Conservation (phyloP, 2,113 vertebrate species). For the Symphodus melops region DNA sequence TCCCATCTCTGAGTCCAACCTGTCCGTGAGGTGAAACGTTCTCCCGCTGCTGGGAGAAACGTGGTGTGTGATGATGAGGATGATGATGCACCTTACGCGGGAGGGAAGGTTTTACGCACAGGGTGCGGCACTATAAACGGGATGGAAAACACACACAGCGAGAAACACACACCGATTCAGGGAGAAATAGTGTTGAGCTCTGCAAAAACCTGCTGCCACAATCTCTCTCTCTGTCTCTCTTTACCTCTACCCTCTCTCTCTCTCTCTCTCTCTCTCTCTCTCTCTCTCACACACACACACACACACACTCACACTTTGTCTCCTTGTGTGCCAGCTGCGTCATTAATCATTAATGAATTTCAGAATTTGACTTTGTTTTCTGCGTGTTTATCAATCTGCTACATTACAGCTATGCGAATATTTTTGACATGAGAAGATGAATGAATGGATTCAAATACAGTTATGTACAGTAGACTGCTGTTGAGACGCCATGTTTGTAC, state of each 20-base stretch:
- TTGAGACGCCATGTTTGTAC: not conserved
- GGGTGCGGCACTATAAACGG: slow-evolving; percentile 74
- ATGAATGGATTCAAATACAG: slow-evolving; percentile 3
- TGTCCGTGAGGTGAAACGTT: slow-evolving; percentile 46
- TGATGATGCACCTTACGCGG: slow-evolving; percentile 36
- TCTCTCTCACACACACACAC: slow-evolving; percentile 3
- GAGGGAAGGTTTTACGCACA: slow-evolving; percentile 60
- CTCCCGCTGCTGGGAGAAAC: slow-evolving; percentile 31
- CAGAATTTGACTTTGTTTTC: not conserved
- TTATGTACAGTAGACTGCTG: not conserved
- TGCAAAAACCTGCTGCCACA: slow-evolving; percentile 61
- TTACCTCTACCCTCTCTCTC: slow-evolving; percentile 9
- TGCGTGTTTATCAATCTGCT: not conserved
- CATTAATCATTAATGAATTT: slow-evolving; percentile 12
- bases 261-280: not conserved
- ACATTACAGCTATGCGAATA: not conserved
- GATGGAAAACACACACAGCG: slow-evolving; percentile 35
- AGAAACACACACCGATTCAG: slow-evolving; percentile 33
- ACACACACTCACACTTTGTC: not conserved
- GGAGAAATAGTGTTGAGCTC: slow-evolving; percentile 68
- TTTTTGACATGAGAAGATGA: not conserved
- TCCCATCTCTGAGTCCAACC: slow-evolving; percentile 69
- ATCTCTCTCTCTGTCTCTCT: slow-evolving; percentile 6
- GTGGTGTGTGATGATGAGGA: slow-evolving; percentile 41
- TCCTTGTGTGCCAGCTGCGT: not conserved